Conservation (phyloP, 2,113 vertebrate species). For the Ancistrus triradiatus region DNA sequence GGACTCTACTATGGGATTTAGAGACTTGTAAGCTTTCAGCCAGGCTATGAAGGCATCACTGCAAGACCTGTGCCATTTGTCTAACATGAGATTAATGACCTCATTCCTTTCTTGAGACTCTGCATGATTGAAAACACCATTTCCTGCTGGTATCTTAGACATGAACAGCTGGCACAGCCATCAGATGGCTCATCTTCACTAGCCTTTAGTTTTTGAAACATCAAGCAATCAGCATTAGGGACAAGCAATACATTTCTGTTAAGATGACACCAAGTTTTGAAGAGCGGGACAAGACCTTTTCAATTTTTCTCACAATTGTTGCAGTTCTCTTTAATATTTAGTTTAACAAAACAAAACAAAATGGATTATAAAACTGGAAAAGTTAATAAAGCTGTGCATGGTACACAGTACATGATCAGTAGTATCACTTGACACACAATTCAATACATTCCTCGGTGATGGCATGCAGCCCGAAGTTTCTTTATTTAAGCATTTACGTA, state of each 20-base stretch:
- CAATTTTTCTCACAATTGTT: too few species aligned
- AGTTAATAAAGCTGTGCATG: too few species aligned
- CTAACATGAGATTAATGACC: conserved; percentile 34
- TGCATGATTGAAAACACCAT: conserved; percentile 15
- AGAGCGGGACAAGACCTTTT: too few species aligned
- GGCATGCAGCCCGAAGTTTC: too few species aligned
- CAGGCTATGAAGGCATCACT: conserved; percentile 19
- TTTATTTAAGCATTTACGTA: too few species aligned
- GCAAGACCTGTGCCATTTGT: conserved; percentile 10
- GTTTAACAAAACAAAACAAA: too few species aligned
- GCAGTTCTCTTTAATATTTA: too few species aligned
- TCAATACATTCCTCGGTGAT: too few species aligned
- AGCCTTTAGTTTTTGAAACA: conserved; percentile 6
- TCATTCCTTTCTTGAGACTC: conserved; percentile 19
- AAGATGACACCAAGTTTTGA: not conserved
- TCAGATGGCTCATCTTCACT: not conserved
- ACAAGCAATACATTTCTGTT: not conserved
- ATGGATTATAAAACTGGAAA: too few species aligned
- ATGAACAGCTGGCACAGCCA: not conserved
- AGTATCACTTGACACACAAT: too few species aligned
- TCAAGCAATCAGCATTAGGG: not conserved
- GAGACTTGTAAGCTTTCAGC: conserved; percentile 18
- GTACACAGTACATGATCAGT: too few species aligned
- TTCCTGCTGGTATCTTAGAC: conserved; percentile 10
- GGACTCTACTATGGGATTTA: conserved; percentile 21